These are phyloP conservation scores for Chironomus striatipennis DNA, from an alignment of 1,140 invertebrate species.

Conservation along the genomic window DNA sequence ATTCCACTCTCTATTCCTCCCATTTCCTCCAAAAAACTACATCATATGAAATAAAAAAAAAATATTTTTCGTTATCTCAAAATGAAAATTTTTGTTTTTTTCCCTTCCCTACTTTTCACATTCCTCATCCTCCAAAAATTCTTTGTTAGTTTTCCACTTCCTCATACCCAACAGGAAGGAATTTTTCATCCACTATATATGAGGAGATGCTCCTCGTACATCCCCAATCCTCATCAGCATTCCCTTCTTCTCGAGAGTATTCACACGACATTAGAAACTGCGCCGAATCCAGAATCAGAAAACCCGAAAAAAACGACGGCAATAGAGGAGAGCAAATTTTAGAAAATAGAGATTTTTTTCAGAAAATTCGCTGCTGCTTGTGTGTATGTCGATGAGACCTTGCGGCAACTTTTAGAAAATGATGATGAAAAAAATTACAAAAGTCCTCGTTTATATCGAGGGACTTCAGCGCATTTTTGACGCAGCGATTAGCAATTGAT, in stretches of 20 bases:
- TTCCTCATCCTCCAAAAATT: background rate
- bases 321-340: background rate
- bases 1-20: background rate
- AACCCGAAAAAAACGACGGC: background rate
- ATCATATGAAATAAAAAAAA: too few relatives aligned
- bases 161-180: background rate
- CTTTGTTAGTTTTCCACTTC: background rate
- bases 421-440: too few relatives aligned
- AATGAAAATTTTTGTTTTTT: background rate
- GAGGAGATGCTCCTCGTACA: too few relatives aligned
- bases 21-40: background rate
- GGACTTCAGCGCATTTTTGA: too few relatives aligned
- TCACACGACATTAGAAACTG: background rate
- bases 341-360: conserved; percentile 12
- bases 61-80: background rate
- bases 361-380: background rate
- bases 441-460: too few relatives aligned
- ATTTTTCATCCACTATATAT: background rate
- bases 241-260: background rate
- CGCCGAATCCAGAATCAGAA: conserved; percentile 21
- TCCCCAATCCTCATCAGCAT: too few relatives aligned
- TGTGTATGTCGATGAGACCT: conserved; percentile 2
- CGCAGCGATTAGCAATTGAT: too few relatives aligned
- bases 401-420: conserved; percentile 8
- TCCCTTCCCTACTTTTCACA: background rate